Base-by-base conservation (phyloP, 2,888 invertebrate genomes). In the Drosophila falleni region DNA sequence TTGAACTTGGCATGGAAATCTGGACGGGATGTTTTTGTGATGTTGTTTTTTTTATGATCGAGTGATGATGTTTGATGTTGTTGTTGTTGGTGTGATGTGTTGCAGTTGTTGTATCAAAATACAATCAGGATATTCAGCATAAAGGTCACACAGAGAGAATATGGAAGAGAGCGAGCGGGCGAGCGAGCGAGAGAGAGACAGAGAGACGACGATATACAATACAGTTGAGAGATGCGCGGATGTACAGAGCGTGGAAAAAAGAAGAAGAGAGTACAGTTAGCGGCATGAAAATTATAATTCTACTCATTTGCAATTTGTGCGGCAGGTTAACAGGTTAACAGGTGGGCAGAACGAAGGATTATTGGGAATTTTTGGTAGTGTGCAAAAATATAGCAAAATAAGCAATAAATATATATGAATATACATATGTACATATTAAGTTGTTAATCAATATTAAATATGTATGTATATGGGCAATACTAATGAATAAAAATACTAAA, bases 1-100 rank as follows among this genome's bases (percentile, higher is more conserved):
- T 92, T 92, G 75, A 87, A 91, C 73, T 90, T 90, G 69, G 89
- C 90, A 82, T 88, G 90, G 72, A 90, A 89, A 78, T 89, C 91
- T 91, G 73, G 23, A 15, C 26, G 9, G 16, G 53, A 49, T 55
- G 44, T 35, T 44, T 62, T 44, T 62, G 33, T 62, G 15, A 29
- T 47, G 46, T 37, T 62, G 15, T 16, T 47, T 37, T 37, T 44
- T 29, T 26, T 31, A 55, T 53, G 55, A 68, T 64, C 50, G 55
- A 44, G 26, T 42, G 46, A 37, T 59, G 55, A 61, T 70, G 55
- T 56, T 53, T 63, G 59, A 39, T 56, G 55, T 59, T 44, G 74
- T 15, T 55, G 60, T 47, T 54, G 69, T 44, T 55, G 63, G 23
- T 54, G 44, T 61, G 42, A 46, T 69, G 33, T 58, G 39, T 63